Percentiles rank a stretch among this genome's conserved stretches.
phyloP scores from a whole-genome alignment of 2,113 vertebrate species.

The Hystrix cristata region DNA sequence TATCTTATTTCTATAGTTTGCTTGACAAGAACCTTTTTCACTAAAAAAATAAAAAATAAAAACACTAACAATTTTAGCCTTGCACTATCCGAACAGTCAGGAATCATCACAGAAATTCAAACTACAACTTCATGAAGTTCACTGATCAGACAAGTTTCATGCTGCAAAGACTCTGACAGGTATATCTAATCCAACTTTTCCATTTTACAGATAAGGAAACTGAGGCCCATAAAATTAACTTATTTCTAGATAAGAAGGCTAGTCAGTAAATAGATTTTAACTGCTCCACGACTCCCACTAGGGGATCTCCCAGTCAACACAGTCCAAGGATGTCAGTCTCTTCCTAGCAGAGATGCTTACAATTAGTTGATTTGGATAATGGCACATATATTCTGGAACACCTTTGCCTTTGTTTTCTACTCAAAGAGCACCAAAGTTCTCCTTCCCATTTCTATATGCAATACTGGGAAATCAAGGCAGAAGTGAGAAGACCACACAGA shows the following conservation, averaged over 20 bases:
- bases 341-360: neutral
- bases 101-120: constrained; percentile 28
- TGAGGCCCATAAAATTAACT: neutral
- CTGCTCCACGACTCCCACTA: neutral
- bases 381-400: neutral
- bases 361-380: neutral
- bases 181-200: neutral
- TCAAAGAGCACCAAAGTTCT: constrained; percentile 10
- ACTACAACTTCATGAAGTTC: neutral
- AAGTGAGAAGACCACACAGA: neutral
- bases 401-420: neutral
- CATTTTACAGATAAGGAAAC: constrained; percentile 25
- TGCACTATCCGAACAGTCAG: neutral
- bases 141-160: constrained; percentile 18
- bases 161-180: neutral
- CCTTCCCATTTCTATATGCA: neutral
- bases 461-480: neutral
- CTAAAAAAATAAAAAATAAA: neutral
- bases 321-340: neutral
- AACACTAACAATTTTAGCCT: neutral
- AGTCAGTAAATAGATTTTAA: neutral
- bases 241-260: neutral
- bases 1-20: constrained; percentile 33
- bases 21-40: constrained; percentile 35
- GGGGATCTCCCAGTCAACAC: neutral